Evolutionary conservation across 2,888 invertebrate species (phyloP).

Genomic region (Nipponacmea schrenckii): DNA sequence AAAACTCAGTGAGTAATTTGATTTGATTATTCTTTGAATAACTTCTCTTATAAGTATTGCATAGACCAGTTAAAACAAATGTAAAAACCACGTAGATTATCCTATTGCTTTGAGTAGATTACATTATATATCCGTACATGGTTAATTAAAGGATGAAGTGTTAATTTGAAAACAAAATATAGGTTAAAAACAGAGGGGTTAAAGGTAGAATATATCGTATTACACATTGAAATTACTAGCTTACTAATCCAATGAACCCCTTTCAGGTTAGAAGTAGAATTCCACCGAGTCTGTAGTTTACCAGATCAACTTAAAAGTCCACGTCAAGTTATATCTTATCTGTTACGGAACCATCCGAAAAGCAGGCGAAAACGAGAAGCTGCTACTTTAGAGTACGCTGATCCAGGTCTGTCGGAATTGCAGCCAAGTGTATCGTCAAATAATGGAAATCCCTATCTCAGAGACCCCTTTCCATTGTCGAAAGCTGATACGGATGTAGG

Average conservation of each 20-base stretch:
- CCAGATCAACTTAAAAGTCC: not conserved
- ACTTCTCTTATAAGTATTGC: too few species aligned
- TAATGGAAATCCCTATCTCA: not conserved
- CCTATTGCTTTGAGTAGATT: too few species aligned
- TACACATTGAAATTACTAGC: too few species aligned
- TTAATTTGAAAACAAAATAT: too few species aligned
- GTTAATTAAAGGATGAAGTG: too few species aligned
- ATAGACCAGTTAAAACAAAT: too few species aligned
- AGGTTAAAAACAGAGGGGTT: too few species aligned
- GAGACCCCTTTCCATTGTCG: not conserved
- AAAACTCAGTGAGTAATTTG: not conserved
- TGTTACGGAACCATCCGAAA: not conserved
- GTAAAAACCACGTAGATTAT: too few species aligned
- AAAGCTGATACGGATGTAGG: not conserved
- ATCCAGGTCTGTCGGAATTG: not conserved
- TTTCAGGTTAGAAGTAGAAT: conserved; percentile 2
- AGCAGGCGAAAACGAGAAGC: not conserved
- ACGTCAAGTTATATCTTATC: not conserved
- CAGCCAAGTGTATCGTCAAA: not conserved
- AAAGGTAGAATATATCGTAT: too few species aligned
- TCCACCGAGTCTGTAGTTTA: not conserved
- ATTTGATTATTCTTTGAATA: too few species aligned
- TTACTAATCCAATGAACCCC: too few species aligned
- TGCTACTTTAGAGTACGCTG: not conserved
- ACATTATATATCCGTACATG: too few species aligned